A percentile compares a stretch with the other conserved stretches of the same genome.
phyloP scores from a whole-genome alignment of 2,113 vertebrate genomes.

The Pterocles burchelli region DNA sequence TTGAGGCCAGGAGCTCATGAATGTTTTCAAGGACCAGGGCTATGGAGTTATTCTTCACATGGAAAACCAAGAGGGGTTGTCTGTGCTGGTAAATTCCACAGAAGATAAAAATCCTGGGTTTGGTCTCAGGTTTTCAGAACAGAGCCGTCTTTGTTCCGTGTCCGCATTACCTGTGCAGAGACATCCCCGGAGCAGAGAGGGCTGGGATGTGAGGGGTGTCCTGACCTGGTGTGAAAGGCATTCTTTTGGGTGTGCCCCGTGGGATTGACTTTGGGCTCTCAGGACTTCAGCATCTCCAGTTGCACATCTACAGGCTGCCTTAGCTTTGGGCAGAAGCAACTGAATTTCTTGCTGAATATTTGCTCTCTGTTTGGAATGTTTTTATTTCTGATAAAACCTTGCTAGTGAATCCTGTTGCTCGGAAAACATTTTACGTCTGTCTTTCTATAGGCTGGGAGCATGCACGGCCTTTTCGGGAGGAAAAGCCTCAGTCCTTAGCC shows the following conservation, averaged over 20 bases:
- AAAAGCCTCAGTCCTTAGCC: neutral
- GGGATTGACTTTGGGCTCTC: neutral
- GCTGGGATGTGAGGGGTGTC: neutral
- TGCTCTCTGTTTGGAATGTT: neutral
- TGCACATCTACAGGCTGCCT: neutral
- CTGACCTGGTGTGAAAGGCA: fast-evolving
- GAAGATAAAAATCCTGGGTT: neutral
- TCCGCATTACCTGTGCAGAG: neutral
- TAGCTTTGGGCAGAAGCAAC: neutral
- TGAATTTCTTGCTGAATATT: neutral
- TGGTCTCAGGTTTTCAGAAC: neutral
- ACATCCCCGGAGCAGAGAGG: neutral
- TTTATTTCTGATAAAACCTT: neutral
- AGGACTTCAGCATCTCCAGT: neutral
- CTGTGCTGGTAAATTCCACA: neutral
- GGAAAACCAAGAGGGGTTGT: neutral
- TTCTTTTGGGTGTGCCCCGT: neutral
- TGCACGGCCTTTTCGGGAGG: neutral
- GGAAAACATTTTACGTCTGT: neutral
- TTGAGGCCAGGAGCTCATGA: neutral
- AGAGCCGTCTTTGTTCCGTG: neutral
- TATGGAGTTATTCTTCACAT: neutral
- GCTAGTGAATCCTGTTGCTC: neutral
- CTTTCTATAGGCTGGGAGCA: neutral
- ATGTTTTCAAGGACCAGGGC: neutral